phyloP scores from a whole-genome alignment of 2,888 invertebrate species.

The Ormyrus rosae region DNA sequence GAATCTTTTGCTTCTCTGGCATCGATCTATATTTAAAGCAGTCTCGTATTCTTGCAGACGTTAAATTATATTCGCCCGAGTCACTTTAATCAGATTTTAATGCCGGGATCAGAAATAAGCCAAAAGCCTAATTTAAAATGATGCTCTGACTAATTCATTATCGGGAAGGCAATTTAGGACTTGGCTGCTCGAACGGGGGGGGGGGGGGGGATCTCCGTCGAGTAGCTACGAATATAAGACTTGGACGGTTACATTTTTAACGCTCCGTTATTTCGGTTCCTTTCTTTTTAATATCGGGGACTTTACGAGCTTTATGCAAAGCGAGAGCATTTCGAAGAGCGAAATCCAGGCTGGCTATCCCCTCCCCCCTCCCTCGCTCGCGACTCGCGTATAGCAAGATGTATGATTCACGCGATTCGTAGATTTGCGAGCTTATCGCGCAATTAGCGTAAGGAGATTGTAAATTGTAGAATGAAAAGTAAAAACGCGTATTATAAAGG shows the following conservation, averaged over 20 bases:
- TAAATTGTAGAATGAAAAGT: conserved; percentile 3
- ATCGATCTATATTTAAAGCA: conserved; percentile 12
- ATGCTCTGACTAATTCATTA: background rate
- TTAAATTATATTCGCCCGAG: background rate
- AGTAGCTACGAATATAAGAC: conserved; percentile 3
- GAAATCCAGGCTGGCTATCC: too few species aligned
- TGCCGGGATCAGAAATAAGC: conserved; percentile 2
- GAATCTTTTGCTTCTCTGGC: background rate
- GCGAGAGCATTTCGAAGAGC: conserved; percentile 11
- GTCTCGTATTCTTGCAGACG: conserved; percentile 6
- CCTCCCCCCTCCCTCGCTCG: background rate
- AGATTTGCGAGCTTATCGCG: conserved; percentile 37
- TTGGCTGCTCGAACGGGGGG: background rate
- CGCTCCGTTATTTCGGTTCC: background rate
- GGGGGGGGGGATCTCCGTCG: background rate
- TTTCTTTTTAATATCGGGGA: conserved; percentile 43
- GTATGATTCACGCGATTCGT: conserved; percentile 42
- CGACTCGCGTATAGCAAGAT: conserved; percentile 4
- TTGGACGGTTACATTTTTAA: conserved; percentile 36
- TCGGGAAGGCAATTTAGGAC: conserved; percentile 15
- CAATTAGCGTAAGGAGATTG: conserved; percentile 45
- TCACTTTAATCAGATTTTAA: conserved; percentile 32
- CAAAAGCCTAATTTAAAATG: conserved; percentile 3
- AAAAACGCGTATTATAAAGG: conserved; percentile 31
- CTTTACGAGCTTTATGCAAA: conserved; percentile 33